Base-by-base conservation (phyloP, 2,113 vertebrate species). In the Podocnemis expansa region DNA sequence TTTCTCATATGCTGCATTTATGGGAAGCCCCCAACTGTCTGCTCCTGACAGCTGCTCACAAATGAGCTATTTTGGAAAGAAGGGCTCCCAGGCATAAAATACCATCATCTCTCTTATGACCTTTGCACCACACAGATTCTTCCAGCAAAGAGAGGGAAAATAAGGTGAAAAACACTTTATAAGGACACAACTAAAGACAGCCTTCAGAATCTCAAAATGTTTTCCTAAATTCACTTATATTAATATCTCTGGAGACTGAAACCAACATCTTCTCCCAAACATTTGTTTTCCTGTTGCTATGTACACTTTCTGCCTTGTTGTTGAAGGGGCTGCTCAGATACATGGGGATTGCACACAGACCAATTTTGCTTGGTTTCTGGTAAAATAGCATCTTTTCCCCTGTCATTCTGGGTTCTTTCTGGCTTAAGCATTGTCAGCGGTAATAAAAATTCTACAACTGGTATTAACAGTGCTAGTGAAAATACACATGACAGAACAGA, bases 251-350 rank as follows among this genome's bases (percentile, higher is more conserved):
- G 55, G 54, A 17, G 10, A 3, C 1, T 0, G 0, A 87, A 63
- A 4, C 2, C 17, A 4, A 80, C 29, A 2, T 31, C 56, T 3
- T 1, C 31, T 41, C 85, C 70, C 1, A 12, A 54, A 63, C 2
- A 0, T 0, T 3, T 0, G 43, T 1, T 27, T 0, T 87, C 94
- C 84, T 84, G 52, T 11, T 58, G 1, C 52, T 85, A 17, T 6
- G 11, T 38, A 13, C 6, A 1, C 4, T 34, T 27, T 22, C 38
- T 54, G 38, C 10, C 75, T 70, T 8, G 9, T 49, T 17, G 0
- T 10, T 3, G 2, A 0, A 1, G 54, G 41, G 38, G 17, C n/a
- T n/a, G 34, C 63, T 67, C 34, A 22, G 9, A n/a, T 19, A 8
- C 34, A 19, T 16, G n/a, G 63, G 34, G 19, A 67, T n/a, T 38